These are phyloP conservation scores for Hemithea aestivaria DNA, from an alignment of 2,888 invertebrate species.

Conservation along the genomic window DNA sequence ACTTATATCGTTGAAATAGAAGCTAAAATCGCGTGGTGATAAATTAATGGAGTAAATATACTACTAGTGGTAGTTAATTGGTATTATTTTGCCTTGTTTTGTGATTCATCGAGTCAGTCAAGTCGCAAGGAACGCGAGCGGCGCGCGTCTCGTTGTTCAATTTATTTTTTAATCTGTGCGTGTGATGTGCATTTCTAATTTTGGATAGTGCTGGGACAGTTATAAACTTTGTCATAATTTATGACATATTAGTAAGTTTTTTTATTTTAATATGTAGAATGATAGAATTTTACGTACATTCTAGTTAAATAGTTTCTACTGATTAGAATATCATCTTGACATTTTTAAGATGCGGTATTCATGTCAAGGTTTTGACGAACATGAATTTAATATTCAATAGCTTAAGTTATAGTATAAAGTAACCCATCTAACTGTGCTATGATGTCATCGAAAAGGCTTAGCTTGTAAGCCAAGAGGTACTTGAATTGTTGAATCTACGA, in stretches of 20 bases:
- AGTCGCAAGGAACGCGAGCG: conserved; percentile 49
- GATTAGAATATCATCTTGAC: conserved; percentile 13
- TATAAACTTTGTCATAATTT: conserved; percentile 27
- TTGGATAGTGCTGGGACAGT: conserved; percentile 36
- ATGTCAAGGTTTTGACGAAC: conserved; percentile 17
- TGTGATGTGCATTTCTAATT: conserved; percentile 50
- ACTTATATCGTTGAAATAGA: conserved; percentile 36
- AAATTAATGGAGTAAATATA: conserved; percentile 47
- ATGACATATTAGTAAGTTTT: conserved; percentile 2
- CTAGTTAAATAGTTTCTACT: conserved; percentile 11
- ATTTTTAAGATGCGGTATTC: conserved; percentile 11
- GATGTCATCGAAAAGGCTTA: conserved; percentile 20
- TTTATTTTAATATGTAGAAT: background rate
- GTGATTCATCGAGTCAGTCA: conserved; percentile 69
- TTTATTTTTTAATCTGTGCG: conserved; percentile 43
- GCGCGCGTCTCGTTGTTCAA: conserved; percentile 43
- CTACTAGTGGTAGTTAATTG: conserved; percentile 57
- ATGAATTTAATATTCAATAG: conserved; percentile 12
- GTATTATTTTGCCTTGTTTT: conserved; percentile 69
- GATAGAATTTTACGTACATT: background rate
- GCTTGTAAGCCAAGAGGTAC: conserved; percentile 9
- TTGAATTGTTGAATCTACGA: conserved; percentile 16
- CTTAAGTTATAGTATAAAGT: conserved; percentile 13
- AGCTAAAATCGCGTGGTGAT: conserved; percentile 40
- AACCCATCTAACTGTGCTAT: conserved; percentile 18